Conservation (phyloP, 2,888 invertebrate species). For the Drosophila meridionalis region DNA sequence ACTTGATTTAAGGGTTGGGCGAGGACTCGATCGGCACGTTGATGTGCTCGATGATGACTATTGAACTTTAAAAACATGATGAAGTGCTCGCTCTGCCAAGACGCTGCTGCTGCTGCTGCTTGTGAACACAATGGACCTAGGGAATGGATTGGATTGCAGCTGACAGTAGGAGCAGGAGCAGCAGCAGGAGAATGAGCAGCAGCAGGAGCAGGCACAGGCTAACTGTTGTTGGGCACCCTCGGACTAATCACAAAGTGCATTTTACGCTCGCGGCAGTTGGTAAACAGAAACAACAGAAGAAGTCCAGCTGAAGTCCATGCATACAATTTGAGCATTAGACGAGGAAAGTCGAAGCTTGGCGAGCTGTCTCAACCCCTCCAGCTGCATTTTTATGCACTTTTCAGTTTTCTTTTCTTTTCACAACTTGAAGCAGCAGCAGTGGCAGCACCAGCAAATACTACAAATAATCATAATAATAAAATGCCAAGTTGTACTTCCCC, state of each 20-base stretch:
- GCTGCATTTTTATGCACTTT: constrained; percentile 78
- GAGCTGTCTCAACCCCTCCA: constrained; percentile 40
- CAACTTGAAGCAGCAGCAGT: constrained; percentile 68
- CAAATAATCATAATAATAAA: constrained; percentile 81
- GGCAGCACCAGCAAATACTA: constrained; percentile 77
- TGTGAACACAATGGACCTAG: constrained; percentile 10
- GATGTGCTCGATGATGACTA: constrained; percentile 79
- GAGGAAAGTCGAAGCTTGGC: constrained; percentile 14
- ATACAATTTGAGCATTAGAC: constrained; percentile 72
- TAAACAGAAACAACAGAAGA: constrained; percentile 71
- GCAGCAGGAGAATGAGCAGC: constrained; percentile 15
- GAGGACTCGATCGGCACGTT: constrained; percentile 68
- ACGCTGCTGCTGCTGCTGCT: constrained; percentile 45
- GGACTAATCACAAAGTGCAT: constrained; percentile 81
- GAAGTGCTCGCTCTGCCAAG: constrained; percentile 65
- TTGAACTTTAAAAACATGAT: constrained; percentile 77
- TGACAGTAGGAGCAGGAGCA: constrained; percentile 9
- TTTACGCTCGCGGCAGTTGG: constrained; percentile 78
- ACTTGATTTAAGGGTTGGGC: constrained; percentile 72
- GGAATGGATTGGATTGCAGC: constrained; percentile 23
- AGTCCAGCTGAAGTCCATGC: constrained; percentile 76
- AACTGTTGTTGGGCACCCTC: constrained; percentile 62
- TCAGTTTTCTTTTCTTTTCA: constrained; percentile 67
- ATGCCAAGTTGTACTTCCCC: constrained; percentile 76
- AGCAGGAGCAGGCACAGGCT: constrained; percentile 13